Evolutionary conservation across 2,797 vertebrate genomes (phyloP), one percentile per base, ranked within the genome.

Genomic region (Hydrolagus colliei): DNA sequence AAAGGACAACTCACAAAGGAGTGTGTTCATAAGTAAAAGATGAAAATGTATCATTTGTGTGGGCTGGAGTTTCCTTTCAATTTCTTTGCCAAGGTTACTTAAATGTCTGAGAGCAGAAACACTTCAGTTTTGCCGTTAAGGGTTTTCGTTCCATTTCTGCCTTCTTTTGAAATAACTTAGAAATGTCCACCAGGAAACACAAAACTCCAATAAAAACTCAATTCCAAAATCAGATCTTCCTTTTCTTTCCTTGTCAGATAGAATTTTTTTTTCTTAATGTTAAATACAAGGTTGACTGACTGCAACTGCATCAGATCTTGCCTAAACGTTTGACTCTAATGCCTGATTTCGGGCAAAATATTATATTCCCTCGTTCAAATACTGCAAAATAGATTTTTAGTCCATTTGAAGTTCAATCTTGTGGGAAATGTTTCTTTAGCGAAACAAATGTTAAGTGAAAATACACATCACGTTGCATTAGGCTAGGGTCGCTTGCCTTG

Each of bases 401-500:
- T 67, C 62, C 10, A 27, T 80, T 80, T 67, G n/a, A 32, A 52
- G 14, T 27, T 80, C 32, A 80, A 63, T 9, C 78, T 80, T 67
- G 3, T 65, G 78, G 78, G 62, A 80, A 67, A 84, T n/a, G 14
- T 18, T 84, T 71, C 71, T 84, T 32, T 35, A 12, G 65, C 71
- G 62, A 84, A 65, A 35, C 32, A 52, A 84, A 27, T 79, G 61
- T 27, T 79, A 84, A 52, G 18, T 84, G 65, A 84, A 65, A 84
- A 71, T 71, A 67, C 32, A 41, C 16, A n/a, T 5, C 27, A 4
- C 71, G 27, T 52, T 35, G 71, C 65, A 68, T 11, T 35, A 35
- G 18, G 35, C 35, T 35, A 71, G 9, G 2, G 5, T 84, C 68
- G 18, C 32, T 52, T 35, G 27, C 11, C 41, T 84, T 71, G 41